A percentile compares a stretch with the other conserved stretches of the same genome.
phyloP scores from a whole-genome alignment of 2,888 invertebrate species.

The Coleophora flavipennella region DNA sequence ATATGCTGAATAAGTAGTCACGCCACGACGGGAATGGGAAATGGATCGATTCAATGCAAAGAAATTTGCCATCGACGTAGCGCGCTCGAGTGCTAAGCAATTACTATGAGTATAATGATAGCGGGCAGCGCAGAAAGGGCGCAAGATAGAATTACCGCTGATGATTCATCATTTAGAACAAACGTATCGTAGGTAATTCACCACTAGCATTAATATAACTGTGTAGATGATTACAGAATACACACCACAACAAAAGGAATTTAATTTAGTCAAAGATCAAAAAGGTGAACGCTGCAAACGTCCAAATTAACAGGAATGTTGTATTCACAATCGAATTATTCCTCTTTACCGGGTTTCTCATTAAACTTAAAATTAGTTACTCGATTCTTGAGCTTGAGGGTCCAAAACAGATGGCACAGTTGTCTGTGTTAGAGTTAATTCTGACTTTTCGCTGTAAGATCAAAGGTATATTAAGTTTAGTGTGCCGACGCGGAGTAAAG shows the following conservation, averaged over 20 bases:
- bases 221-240: not conserved
- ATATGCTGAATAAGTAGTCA: constrained; percentile 34
- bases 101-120: constrained; percentile 49
- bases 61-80: constrained; percentile 27
- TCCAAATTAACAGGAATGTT: constrained; percentile 34
- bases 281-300: constrained; percentile 29
- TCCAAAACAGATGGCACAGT: constrained; percentile 46
- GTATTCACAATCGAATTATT: constrained; percentile 55
- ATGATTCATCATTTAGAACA: constrained; percentile 25
- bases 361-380: constrained; percentile 62
- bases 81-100: constrained; percentile 32
- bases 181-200: constrained; percentile 4
- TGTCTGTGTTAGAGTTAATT: constrained; percentile 58
- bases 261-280: constrained; percentile 24
- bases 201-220: no score
- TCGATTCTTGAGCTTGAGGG: constrained; percentile 37
- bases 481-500: constrained; percentile 37
- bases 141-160: constrained; percentile 24
- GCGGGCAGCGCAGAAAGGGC: constrained; percentile 32
- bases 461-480: constrained; percentile 65
- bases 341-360: constrained; percentile 50
- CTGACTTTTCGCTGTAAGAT: constrained; percentile 57
- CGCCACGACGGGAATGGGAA: constrained; percentile 23
- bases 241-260: constrained; percentile 19
- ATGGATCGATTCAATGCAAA: constrained; percentile 27